Base-by-base conservation (phyloP, 2,888 invertebrate genomes). In the Hermaeophaga mercurialis region DNA sequence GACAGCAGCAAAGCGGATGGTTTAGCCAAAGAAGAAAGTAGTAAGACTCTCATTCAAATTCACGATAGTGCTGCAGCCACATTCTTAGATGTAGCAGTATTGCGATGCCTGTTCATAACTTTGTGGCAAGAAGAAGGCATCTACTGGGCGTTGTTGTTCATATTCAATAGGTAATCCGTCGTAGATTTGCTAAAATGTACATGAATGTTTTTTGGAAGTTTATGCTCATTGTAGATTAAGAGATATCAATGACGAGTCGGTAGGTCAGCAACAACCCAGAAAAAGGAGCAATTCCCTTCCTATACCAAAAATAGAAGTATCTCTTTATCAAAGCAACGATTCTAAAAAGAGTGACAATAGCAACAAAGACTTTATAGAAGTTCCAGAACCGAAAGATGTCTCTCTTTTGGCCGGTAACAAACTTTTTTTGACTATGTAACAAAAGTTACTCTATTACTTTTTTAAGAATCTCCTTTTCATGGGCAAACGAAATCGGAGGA, bases 81-180 rank as follows among this genome's bases (percentile, higher is more conserved):
- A 1, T 97, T 96, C 76, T 81, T 99, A 53, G 99, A 99, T 76
- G 94, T 99, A 0, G 95, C 96, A 1, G 96, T 98, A 0, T 78
- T 99, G 50, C 84, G 98, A 47, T 97, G 98, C 74, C 82, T 99
- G 9, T 96, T 99, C 74, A 91, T 96, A 58, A 86, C 94, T 0
- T 95, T 96, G 72, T 99, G 99, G 99, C 90, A 94, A 73, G 97
- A 98, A 74, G 97, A 98, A 75, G 99, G 99, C 0, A 90, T 98
- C 8, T 94, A 91, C 76, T 99, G 99, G 99, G 96, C 95, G 9
- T 79, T 98, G 22, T 91, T 94, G 75, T 97, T 90, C 78, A 80
- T 94, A 61, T 91, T 91, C 70, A 92, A 94, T 73, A 86, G 94
- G 94, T 92, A 70, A 63, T 61, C 63, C 18, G 5, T 12, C n/a